Conservation (phyloP, 2,113 vertebrate species). For the Trachemys scripta region DNA sequence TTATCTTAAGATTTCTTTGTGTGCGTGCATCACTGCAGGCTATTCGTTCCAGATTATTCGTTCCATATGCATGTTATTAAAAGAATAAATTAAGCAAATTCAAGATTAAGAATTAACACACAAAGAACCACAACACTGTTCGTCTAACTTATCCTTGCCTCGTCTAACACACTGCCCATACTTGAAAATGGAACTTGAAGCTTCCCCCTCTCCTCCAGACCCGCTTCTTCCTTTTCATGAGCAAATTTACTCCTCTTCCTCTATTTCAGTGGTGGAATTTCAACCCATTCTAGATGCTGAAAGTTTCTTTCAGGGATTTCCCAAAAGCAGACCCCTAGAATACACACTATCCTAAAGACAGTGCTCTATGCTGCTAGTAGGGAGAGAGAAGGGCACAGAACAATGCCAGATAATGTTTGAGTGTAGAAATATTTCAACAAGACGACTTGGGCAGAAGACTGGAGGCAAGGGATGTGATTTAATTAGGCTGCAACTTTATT, state of each 20-base stretch:
- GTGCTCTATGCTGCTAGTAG: too few relatives aligned
- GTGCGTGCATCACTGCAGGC: background rate
- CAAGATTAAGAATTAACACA: background rate
- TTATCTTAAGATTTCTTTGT: background rate
- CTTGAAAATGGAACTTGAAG: background rate
- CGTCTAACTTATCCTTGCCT: background rate
- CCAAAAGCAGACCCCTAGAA: background rate
- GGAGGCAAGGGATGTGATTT: too few relatives aligned
- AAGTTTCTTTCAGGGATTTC: background rate
- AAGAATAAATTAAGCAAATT: too few relatives aligned
- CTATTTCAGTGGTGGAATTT: background rate
- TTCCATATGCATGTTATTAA: too few relatives aligned
- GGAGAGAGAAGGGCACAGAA: too few relatives aligned
- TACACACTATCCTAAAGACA: background rate
- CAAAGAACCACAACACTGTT: background rate
- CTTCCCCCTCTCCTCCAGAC: too few relatives aligned
- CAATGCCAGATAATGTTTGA: too few relatives aligned
- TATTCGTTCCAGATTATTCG: too few relatives aligned
- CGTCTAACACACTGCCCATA: background rate
- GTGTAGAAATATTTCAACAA: too few relatives aligned
- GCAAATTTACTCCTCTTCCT: background rate
- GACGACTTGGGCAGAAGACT: too few relatives aligned
- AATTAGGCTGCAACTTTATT: too few relatives aligned
- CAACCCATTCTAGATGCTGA: background rate
- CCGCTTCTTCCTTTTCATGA: background rate